Evolutionary conservation across 1,140 invertebrate genomes (phyloP), one percentile per base, ranked within the genome.

Genomic region (Drosophila truncata): DNA sequence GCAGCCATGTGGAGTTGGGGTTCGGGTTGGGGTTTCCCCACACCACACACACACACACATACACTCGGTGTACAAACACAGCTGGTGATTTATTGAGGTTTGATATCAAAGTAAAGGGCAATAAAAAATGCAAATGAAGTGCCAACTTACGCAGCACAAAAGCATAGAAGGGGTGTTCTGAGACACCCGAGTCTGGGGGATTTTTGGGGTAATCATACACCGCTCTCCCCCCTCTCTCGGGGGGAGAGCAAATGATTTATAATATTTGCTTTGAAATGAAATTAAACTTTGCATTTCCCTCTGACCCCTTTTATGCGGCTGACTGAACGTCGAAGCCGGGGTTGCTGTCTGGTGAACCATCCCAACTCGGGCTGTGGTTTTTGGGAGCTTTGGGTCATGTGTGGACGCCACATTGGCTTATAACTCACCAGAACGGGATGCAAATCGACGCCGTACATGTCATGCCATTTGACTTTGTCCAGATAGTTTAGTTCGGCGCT

Each of bases 381-480:
- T 41, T 41, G 39, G 49, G 20, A 37, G 35, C 29, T 61, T 44
- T 3, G 42, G 31, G 20, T 42, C 46, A 60, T 71, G 35, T 46
- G 50, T 5, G 41, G 44, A 23, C 14, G 8, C 23, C 33, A 27
- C n/a, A 59, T 25, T 31, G 23, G 13, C 41, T 25, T 37, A 39
- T 72, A 55, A 91, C 91, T 93, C 93, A 95, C 94, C 93, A 95
- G 85, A 63, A 95, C 94, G 66, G 94, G 94, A 93, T 95, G 94
- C 94, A 98, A 96, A 94, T 99, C 98, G 8, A 99, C 98, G 27
- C 98, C 98, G 91, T 99, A 99, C 96, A 99, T 97, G 85, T 99
- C 98, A 59, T 99, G 93, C 97, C 97, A 98, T 94, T 99, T 99
- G n/a, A 97, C 97, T 94, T 98, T 97, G 88, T 98, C 97, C 70